phyloP scores from a whole-genome alignment of 2,797 vertebrate genomes.

The Poecilia picta region DNA sequence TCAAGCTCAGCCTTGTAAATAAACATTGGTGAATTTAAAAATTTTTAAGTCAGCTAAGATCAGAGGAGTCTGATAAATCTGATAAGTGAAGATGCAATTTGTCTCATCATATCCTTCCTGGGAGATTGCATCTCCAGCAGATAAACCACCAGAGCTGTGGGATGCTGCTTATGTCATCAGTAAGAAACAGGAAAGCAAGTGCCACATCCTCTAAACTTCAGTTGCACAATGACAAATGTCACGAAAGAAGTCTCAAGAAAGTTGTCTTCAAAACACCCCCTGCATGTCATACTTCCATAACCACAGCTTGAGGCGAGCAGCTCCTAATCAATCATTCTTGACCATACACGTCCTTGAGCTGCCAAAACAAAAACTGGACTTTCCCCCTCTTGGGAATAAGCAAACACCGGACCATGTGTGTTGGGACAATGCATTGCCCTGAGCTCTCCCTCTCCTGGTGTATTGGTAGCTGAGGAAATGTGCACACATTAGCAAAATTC shows the following conservation, averaged over 20 bases:
- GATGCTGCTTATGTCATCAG: constrained; percentile 46
- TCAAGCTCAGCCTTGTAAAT: neutral
- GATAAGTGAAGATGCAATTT: constrained; percentile 42
- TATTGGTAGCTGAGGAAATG: constrained; percentile 32
- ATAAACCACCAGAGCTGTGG: constrained; percentile 54
- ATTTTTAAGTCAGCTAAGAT: neutral
- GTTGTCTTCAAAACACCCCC: neutral
- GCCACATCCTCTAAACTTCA: constrained; percentile 48
- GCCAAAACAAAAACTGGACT: constrained; percentile 43
- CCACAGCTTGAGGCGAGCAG: constrained; percentile 21
- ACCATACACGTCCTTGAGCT: constrained; percentile 44
- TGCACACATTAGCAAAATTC: constrained; percentile 53
- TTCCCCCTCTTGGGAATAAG: constrained; percentile 23
- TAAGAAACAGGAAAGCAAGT: constrained; percentile 56
- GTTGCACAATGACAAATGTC: constrained; percentile 18
- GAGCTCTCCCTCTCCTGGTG: constrained; percentile 15
- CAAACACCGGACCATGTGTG: constrained; percentile 47
- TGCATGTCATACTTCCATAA: constrained; percentile 6
- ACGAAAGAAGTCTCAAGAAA: neutral
- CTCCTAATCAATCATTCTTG: constrained; percentile 52
- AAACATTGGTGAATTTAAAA: neutral
- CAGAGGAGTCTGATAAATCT: constrained; percentile 27
- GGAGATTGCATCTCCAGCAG: constrained; percentile 52
- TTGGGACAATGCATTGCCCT: constrained; percentile 39
- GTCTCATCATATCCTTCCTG: constrained; percentile 68